Conservation (phyloP, 2,888 invertebrate species). For the Deroplatys truncata region DNA sequence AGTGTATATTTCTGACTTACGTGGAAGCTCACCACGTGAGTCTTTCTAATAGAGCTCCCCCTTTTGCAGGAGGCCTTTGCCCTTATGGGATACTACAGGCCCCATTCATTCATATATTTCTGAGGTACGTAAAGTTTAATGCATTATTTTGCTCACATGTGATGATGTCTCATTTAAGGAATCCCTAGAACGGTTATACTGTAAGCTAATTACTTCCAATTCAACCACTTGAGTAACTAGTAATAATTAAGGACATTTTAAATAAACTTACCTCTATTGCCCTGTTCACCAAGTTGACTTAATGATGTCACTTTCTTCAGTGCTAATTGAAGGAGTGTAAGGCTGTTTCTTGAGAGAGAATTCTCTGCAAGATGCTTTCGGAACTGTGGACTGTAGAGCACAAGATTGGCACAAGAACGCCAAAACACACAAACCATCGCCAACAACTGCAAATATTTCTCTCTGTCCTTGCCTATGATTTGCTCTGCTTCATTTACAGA, state of each 20-base stretch:
- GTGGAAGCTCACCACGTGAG: too few relatives aligned
- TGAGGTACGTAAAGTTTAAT: too few relatives aligned
- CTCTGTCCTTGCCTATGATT: not conserved
- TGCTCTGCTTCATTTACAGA: not conserved
- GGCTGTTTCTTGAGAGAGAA: conserved; percentile 44
- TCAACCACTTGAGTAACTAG: too few relatives aligned
- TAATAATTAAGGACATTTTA: not conserved
- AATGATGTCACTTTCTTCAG: conserved; percentile 36
- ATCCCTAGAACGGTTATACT: too few relatives aligned
- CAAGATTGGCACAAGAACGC: conserved; percentile 51
- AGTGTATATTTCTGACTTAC: too few relatives aligned
- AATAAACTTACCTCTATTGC: not conserved
- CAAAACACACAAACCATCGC: conserved; percentile 50
- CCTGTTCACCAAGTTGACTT: not conserved
- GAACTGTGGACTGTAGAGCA: conserved; percentile 55
- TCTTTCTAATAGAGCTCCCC: too few relatives aligned
- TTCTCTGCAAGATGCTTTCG: conserved; percentile 47
- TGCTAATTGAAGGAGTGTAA: conserved; percentile 45
- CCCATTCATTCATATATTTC: too few relatives aligned
- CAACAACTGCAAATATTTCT: conserved; percentile 41
- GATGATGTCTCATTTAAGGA: too few relatives aligned
- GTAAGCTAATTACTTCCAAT: too few relatives aligned
- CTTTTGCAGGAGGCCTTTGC: too few relatives aligned
- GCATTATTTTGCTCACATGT: too few relatives aligned
- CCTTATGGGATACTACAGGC: too few relatives aligned